A percentile compares a stretch with the other conserved stretches of the same genome.
phyloP scores from a whole-genome alignment of 2,797 vertebrate genomes.

The Myotis daubentonii region DNA sequence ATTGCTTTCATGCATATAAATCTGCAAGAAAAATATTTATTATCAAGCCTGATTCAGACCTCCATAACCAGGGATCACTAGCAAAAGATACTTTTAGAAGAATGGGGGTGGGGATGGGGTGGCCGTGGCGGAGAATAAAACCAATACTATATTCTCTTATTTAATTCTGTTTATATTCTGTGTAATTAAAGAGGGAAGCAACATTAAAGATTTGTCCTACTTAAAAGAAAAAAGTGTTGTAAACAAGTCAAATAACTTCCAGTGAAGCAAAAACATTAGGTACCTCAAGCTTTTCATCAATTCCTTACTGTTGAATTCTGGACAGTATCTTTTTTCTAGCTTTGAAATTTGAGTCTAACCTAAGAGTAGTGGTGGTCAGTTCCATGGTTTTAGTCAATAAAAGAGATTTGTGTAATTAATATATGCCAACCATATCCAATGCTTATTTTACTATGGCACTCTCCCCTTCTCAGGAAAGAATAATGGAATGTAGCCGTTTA shows the following conservation, averaged over 20 bases:
- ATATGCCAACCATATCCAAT: background rate
- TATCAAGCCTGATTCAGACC: background rate
- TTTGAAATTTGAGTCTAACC: background rate
- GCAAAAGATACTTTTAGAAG: background rate
- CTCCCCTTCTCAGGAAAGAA: background rate
- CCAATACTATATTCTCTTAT: background rate
- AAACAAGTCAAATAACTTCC: background rate
- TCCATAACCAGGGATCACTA: background rate
- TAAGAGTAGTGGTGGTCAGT: no score
- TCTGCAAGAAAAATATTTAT: slow-evolving; percentile 8
- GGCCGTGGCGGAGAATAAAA: background rate
- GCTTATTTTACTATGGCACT: background rate
- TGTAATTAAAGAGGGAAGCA: background rate
- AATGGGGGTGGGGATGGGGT: accelerated
- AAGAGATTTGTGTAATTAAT: background rate
- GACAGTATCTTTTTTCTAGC: background rate
- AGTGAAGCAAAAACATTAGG: background rate
- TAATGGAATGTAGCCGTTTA: background rate
- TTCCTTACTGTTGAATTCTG: background rate
- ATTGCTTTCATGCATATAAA: background rate
- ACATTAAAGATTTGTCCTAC: background rate
- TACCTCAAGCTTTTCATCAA: background rate
- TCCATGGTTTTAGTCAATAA: background rate
- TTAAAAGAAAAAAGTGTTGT: background rate
- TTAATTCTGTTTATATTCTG: background rate